Evolutionary conservation across 2,888 invertebrate genomes (phyloP).

Genomic region (Lithophane socia): DNA sequence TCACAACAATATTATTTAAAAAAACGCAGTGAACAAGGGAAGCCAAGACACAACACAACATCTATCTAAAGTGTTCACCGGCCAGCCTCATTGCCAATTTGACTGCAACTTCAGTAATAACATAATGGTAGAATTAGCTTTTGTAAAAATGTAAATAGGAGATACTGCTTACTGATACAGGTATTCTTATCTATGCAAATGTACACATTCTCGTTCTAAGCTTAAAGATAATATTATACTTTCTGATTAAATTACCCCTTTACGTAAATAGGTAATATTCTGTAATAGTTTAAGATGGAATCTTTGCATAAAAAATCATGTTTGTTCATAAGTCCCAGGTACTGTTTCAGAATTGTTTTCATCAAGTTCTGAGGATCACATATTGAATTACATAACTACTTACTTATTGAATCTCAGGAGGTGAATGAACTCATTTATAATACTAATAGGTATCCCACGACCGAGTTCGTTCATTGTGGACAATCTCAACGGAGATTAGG

Average conservation of each 20-base stretch:
- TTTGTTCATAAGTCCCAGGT: background rate
- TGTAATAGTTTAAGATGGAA: conserved; percentile 18
- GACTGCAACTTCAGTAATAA: background rate
- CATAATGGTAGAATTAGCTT: background rate
- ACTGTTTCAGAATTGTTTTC: background rate
- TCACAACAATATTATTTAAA: too few relatives aligned
- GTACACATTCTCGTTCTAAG: conserved; percentile 4
- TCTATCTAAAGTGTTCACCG: too few relatives aligned
- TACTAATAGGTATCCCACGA: too few relatives aligned
- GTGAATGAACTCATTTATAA: background rate
- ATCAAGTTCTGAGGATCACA: background rate
- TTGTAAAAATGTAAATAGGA: conserved; percentile 10
- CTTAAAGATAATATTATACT: conserved; percentile 27
- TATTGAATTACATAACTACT: background rate
- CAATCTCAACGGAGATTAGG: too few relatives aligned
- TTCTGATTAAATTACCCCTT: conserved; percentile 42
- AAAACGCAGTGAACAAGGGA: too few relatives aligned
- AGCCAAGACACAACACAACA: too few relatives aligned
- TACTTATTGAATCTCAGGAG: background rate
- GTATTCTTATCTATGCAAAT: conserved; percentile 5
- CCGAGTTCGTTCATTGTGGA: too few relatives aligned
- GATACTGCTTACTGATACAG: background rate
- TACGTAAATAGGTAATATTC: conserved; percentile 47
- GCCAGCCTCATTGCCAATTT: too few relatives aligned
- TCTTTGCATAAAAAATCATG: conserved; percentile 17